Conservation (phyloP, 1,140 invertebrate species). For the Pseudomyrmex cubaensis region DNA sequence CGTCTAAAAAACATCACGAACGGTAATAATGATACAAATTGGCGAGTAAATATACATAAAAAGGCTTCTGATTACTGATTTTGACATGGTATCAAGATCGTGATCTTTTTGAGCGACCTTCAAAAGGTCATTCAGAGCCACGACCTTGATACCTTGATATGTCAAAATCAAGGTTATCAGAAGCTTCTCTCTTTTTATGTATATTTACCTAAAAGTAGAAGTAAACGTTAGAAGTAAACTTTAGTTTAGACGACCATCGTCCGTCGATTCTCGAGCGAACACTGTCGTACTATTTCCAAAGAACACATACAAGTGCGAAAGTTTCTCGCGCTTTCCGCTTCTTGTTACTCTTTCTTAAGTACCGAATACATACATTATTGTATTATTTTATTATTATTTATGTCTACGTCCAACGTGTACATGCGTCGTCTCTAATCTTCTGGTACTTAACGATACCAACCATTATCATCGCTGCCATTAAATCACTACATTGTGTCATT, state of each 20-base stretch:
- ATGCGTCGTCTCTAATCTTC: background rate
- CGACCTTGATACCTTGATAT: too few species aligned
- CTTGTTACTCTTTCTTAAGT: conserved; percentile 65
- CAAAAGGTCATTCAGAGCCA: too few species aligned
- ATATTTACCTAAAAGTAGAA: too few species aligned
- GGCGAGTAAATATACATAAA: background rate
- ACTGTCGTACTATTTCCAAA: conserved; percentile 10
- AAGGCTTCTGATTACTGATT: background rate
- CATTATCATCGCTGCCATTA: conserved; percentile 20
- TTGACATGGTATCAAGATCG: too few species aligned
- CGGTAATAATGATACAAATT: background rate
- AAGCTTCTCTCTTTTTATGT: too few species aligned
- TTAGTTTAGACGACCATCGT: conserved; percentile 14
- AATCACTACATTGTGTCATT: conserved; percentile 52
- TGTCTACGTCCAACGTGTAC: conserved; percentile 22
- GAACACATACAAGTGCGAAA: background rate
- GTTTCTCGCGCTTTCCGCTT: background rate
- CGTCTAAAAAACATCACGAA: conserved; percentile 29
- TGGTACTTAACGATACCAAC: background rate
- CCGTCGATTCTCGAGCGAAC: background rate
- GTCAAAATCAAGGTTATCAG: too few species aligned
- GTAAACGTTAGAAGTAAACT: too few species aligned
- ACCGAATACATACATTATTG: conserved; percentile 69
- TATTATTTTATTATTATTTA: conserved; percentile 37
- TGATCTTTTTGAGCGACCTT: too few species aligned